Conservation (phyloP, 2,888 invertebrate species). For the Peribatodes rhomboidaria region DNA sequence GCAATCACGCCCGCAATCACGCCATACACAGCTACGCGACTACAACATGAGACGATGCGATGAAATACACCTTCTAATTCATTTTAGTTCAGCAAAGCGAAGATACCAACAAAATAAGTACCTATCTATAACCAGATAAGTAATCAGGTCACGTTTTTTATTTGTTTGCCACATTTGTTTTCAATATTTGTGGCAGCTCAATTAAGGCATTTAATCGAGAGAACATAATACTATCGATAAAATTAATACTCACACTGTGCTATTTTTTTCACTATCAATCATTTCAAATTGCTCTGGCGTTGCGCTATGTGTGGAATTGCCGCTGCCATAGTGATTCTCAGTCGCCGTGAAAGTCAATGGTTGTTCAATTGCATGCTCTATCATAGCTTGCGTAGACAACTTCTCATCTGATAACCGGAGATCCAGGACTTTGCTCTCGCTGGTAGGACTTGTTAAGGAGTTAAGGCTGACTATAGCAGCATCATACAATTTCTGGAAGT, state of each 20-base stretch:
- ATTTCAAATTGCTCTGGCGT: slow-evolving; percentile 89
- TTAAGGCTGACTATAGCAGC: slow-evolving; percentile 82
- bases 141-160: no score
- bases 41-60: no score
- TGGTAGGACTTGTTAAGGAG: slow-evolving; percentile 77
- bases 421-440: slow-evolving; percentile 71
- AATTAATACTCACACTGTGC: slow-evolving; percentile 66
- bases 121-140: no score
- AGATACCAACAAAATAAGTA: no score
- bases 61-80: no score
- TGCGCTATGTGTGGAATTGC: slow-evolving; percentile 83
- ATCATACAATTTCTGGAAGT: slow-evolving; percentile 85
- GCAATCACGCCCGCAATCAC: no score
- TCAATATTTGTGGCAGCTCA: no score
- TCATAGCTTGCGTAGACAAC: slow-evolving; percentile 51
- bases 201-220: no score
- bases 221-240: no score
- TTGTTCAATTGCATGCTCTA: slow-evolving; percentile 60
- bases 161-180: background rate
- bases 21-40: no score
- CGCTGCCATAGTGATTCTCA: slow-evolving; percentile 83
- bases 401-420: slow-evolving; percentile 72
- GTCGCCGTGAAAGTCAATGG: slow-evolving; percentile 77
- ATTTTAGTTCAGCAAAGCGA: no score
- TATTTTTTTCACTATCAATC: slow-evolving; percentile 84